These are phyloP conservation scores for Toxonevra muliebris DNA, from an alignment of 2,888 invertebrate species.

Conservation along the genomic window DNA sequence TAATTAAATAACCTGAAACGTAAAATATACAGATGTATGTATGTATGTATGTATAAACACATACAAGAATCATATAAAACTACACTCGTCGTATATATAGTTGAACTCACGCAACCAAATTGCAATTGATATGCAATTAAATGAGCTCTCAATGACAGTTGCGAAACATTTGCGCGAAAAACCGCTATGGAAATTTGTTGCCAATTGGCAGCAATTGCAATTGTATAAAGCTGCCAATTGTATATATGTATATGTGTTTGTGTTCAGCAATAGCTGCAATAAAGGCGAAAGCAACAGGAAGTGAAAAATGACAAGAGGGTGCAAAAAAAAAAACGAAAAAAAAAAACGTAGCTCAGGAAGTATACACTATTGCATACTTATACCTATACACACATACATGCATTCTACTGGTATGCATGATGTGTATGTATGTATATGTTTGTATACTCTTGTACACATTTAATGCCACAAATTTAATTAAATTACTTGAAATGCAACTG, in stretches of 20 bases:
- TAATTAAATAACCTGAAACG: too few relatives aligned
- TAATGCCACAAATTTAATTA: conserved; percentile 8
- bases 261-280: too few relatives aligned
- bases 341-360: not conserved
- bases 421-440: not conserved
- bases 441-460: not conserved
- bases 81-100: too few relatives aligned
- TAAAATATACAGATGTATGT: too few relatives aligned
- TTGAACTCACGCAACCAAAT: too few relatives aligned
- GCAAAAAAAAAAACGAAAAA: not conserved
- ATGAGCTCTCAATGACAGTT: too few relatives aligned
- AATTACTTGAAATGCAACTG: conserved; percentile 36
- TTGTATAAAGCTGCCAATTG: not conserved
- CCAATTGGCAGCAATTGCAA: too few relatives aligned
- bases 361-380: not conserved
- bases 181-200: too few relatives aligned
- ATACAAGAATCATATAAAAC: not conserved
- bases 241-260: not conserved
- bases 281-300: too few relatives aligned
- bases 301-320: too few relatives aligned
- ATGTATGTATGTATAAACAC: not conserved
- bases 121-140: too few relatives aligned
- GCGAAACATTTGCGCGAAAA: too few relatives aligned
- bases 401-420: not conserved
- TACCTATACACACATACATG: not conserved